Conservation (phyloP, 2,113 vertebrate species). For the Myrmecophaga tridactyla region DNA sequence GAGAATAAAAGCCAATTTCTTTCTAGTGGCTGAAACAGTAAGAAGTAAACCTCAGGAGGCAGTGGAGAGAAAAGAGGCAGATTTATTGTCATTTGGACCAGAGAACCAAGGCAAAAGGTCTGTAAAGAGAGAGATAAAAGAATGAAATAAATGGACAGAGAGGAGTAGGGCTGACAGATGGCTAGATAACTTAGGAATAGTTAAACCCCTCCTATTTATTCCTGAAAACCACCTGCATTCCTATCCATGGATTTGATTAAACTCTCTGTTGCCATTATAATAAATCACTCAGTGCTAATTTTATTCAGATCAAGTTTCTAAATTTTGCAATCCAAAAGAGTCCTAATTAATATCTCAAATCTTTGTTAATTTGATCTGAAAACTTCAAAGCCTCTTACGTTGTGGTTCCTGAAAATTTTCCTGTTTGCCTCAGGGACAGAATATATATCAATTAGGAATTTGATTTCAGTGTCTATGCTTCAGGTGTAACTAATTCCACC, state of each 20-base stretch:
- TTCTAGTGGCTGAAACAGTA: background rate
- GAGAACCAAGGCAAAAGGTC: background rate
- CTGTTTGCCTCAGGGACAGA: background rate
- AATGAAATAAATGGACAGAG: background rate
- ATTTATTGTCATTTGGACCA: background rate
- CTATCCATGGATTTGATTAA: background rate
- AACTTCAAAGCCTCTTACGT: background rate
- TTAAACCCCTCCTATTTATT: background rate
- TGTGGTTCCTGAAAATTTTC: background rate
- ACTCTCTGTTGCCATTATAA: background rate
- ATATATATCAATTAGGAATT: background rate
- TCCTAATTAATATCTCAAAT: background rate
- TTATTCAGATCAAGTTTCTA: background rate
- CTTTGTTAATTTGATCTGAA: background rate
- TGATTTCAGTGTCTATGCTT: background rate
- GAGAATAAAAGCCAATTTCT: background rate
- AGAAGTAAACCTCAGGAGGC: background rate
- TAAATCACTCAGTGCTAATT: background rate
- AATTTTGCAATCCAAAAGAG: background rate
- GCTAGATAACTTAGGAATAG: background rate
- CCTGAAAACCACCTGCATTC: background rate
- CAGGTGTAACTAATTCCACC: background rate
- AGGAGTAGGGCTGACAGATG: background rate
- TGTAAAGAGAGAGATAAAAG: background rate
- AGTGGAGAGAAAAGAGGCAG: background rate